phyloP scores from a whole-genome alignment of 2,888 invertebrate genomes.

The Autographa pulchrina region DNA sequence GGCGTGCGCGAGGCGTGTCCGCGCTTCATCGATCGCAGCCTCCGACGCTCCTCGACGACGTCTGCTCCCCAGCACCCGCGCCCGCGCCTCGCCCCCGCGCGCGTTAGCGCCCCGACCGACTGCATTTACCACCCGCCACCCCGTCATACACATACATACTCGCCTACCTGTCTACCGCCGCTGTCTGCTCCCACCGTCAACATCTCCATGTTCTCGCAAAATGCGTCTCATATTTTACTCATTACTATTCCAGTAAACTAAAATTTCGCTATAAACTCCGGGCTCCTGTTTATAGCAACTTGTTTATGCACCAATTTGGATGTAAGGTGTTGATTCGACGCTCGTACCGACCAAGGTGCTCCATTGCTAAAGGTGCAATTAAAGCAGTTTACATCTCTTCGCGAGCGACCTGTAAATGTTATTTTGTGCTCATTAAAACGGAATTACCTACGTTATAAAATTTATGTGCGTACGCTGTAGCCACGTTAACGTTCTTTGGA shows the following conservation, averaged over 20 bases:
- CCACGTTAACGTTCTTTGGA: constrained; percentile 73
- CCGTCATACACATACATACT: constrained; percentile 70
- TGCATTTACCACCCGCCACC: constrained; percentile 88
- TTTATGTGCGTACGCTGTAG: constrained; percentile 78
- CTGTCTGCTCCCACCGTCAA: constrained; percentile 65
- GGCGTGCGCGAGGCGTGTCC: constrained; percentile 88
- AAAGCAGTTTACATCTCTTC: constrained; percentile 83
- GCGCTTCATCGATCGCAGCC: constrained; percentile 89
- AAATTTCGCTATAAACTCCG: constrained; percentile 53
- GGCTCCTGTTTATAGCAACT: constrained; percentile 64
- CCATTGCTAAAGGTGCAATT: constrained; percentile 77
- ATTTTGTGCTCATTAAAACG: constrained; percentile 82
- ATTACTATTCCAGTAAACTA: constrained; percentile 63
- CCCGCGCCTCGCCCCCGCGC: constrained; percentile 71
- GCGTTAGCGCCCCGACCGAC: constrained; percentile 88
- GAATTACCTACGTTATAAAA: constrained; percentile 84
- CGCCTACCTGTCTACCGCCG: constrained; percentile 75
- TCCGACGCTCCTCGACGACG: constrained; percentile 88
- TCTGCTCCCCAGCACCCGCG: constrained; percentile 76
- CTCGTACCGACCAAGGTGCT: constrained; percentile 70
- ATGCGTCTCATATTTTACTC: constrained; percentile 54
- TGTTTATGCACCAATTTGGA: constrained; percentile 71
- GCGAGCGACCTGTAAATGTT: constrained; percentile 85
- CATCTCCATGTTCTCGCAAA: constrained; percentile 71
- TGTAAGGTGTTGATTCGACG: constrained; percentile 80